Evolutionary conservation across 2,888 invertebrate genomes (phyloP), one percentile per base, ranked within the genome.

Genomic region (Dynastes hyllus): DNA sequence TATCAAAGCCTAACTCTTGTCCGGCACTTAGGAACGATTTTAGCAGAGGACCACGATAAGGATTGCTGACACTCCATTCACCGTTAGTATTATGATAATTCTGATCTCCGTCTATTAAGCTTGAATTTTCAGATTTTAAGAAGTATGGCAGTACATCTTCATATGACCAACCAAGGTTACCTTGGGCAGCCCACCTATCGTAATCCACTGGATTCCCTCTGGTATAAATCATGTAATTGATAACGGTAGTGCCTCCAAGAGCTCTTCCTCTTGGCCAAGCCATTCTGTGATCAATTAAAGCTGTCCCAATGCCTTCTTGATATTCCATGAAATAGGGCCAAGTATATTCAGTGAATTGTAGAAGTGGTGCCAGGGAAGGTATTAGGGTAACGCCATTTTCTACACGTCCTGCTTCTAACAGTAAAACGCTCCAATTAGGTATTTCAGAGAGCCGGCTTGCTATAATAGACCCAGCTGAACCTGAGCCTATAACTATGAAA

Each of bases 171-270:
- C 95, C 95, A 3, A 90, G 89, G 85, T 95, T 95, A 1, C 95
- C 95, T 27, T 91, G 90, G 0, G 88, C 90, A 0, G 92, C 93
- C 92, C 95, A 94, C 69, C 90, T 86, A 84, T 95, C 92, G 89
- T 92, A 95, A 88, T 95, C 94, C 16, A 85, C 85, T 50, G 90
- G 90, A 83, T 94, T 92, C 6, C 96, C 96, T 76, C 96, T 91
- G 8, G 95, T 93, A 87, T 95, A 95, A 80, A 94, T 92, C 93
- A 93, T 93, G 83, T 91, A 92, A 85, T 93, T 93, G 53, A 93
- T 90, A 65, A 92, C 90, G 79, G 92, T 91, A 0, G 91, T 90
- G 2, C 93, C 93, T 0, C 93, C 93, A 0, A 93, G 85, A 0
- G 91, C 90, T 85, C 90, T 92, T 27, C 93, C 93, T 4, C 92